phyloP scores from a whole-genome alignment of 2,797 vertebrate species.

The Neomorphus geoffroyi region DNA sequence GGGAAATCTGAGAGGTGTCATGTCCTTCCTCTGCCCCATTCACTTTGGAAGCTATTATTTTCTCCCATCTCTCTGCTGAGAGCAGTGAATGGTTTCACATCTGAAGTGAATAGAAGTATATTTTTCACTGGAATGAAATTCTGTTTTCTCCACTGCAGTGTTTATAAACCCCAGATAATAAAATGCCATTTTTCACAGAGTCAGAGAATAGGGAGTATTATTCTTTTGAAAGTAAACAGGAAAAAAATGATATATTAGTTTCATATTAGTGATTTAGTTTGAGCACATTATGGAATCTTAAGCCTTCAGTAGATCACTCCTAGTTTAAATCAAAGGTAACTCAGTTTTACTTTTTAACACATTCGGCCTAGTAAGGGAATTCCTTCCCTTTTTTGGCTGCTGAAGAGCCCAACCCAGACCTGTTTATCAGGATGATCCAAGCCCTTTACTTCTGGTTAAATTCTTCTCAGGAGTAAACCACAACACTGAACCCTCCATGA shows the following conservation, averaged over 20 bases:
- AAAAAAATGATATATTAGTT: neutral
- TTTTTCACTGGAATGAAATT: constrained; percentile 45
- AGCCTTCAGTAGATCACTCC: neutral
- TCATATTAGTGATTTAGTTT: neutral
- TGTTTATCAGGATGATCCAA: neutral
- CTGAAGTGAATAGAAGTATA: neutral
- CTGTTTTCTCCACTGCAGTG: neutral
- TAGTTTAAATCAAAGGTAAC: neutral
- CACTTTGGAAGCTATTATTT: neutral
- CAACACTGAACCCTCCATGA: neutral
- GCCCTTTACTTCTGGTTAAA: neutral
- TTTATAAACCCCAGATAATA: neutral
- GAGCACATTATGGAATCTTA: neutral
- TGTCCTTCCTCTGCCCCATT: neutral
- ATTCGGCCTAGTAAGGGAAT: neutral
- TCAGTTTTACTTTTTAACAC: neutral
- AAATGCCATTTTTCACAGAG: neutral
- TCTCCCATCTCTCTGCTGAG: neutral
- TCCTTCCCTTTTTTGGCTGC: neutral
- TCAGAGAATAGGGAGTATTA: neutral
- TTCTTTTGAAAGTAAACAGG: neutral
- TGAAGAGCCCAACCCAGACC: neutral
- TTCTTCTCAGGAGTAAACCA: neutral
- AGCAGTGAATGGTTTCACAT: constrained; percentile 3
- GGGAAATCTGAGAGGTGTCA: neutral